Conservation (phyloP, 2,113 vertebrate genomes). For the Lamprotornis superbus region DNA sequence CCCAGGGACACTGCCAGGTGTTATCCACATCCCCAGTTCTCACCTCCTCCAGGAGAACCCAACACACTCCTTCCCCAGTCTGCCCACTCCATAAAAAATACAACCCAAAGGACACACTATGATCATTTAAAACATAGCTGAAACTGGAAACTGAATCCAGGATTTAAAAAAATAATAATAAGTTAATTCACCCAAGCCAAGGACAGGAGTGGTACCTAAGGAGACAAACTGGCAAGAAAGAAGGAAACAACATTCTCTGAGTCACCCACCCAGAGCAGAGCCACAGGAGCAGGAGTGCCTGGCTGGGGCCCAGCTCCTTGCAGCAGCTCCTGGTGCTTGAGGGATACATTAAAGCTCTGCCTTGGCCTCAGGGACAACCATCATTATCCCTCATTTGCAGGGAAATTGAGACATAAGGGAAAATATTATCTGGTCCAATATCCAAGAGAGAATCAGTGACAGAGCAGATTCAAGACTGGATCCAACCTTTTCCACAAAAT, state of each 20-base stretch:
- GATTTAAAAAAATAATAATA: not conserved
- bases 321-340: not conserved
- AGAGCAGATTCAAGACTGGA: not conserved
- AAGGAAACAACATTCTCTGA: not conserved
- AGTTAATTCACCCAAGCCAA: not conserved
- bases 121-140: not conserved
- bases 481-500: not conserved
- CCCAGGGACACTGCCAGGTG: not conserved
- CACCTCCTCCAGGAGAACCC: not conserved
- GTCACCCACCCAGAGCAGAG: not conserved
- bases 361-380: not conserved
- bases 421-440: not conserved
- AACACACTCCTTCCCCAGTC: not conserved
- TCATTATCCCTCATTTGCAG: not conserved
- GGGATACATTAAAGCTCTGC: not conserved
- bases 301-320: not conserved
- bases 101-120: not conserved
- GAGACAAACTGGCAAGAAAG: not conserved
- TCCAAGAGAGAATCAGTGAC: not conserved
- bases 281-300: not conserved
- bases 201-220: not conserved
- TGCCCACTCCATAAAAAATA: not conserved
- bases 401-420: not conserved
- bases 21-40: not conserved
- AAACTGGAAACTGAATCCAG: not conserved